Evolutionary conservation across 2,113 vertebrate species (phyloP).

Genomic region (Vimba vimba): DNA sequence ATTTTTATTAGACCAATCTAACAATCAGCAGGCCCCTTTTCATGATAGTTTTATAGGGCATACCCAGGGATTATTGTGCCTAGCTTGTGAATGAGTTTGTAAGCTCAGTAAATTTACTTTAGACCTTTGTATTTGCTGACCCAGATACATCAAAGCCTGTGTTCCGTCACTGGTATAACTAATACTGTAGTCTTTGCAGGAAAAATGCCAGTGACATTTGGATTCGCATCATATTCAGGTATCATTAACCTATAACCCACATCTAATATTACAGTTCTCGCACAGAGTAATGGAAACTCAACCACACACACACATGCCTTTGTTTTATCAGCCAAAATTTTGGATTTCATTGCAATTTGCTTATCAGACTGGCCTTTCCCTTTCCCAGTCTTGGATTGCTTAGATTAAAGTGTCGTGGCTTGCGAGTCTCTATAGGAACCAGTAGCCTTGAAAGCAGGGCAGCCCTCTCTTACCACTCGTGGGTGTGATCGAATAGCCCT

Average conservation of each 20-base stretch:
- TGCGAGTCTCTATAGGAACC: slow-evolving; percentile 74
- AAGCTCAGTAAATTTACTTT: slow-evolving; percentile 8
- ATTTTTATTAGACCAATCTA: not conserved
- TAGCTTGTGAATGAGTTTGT: not conserved
- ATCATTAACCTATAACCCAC: slow-evolving; percentile 5
- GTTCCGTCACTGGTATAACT: not conserved
- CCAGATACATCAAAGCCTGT: slow-evolving; percentile 11
- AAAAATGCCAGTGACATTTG: not conserved
- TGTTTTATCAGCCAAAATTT: slow-evolving; percentile 54
- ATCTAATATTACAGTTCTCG: slow-evolving; percentile 20
- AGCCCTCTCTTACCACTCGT: slow-evolving; percentile 55
- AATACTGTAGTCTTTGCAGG: not conserved
- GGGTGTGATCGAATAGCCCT: slow-evolving; percentile 63
- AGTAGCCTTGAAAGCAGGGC: slow-evolving; percentile 61
- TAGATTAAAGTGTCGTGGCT: slow-evolving; percentile 65
- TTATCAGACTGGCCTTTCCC: slow-evolving; percentile 67
- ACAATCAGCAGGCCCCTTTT: not conserved
- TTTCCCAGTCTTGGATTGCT: slow-evolving; percentile 42
- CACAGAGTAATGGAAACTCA: slow-evolving; percentile 60
- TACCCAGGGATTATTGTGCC: not conserved
- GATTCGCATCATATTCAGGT: not conserved
- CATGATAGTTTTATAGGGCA: not conserved
- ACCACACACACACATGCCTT: slow-evolving; percentile 44
- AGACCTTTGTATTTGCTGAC: not conserved
- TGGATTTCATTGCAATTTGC: slow-evolving; percentile 57